phyloP scores from a whole-genome alignment of 2,888 invertebrate genomes.

The Rotaria magnacalcarata region DNA sequence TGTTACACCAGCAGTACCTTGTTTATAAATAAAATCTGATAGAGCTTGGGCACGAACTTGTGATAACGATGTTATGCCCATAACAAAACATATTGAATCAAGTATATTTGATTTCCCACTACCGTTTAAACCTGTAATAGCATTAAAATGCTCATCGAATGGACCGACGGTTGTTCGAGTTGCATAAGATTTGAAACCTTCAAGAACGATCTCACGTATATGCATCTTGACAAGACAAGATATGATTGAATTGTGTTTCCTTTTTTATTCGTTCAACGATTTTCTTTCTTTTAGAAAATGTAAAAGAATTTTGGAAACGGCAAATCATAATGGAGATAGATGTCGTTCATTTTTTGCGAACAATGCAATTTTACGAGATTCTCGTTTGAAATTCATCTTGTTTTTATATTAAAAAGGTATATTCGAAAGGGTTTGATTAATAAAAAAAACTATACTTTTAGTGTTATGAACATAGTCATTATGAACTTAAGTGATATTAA shows the following conservation, averaged over 20 bases:
- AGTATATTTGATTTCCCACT: slow-evolving; percentile 95
- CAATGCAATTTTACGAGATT: too few species aligned
- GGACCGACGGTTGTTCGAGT: slow-evolving; percentile 81
- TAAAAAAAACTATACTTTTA: too few species aligned
- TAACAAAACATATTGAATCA: slow-evolving; percentile 92
- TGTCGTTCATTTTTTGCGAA: background rate
- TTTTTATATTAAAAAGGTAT: too few species aligned
- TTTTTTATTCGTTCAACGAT: background rate
- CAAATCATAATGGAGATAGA: background rate
- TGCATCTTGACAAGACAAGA: slow-evolving; percentile 66
- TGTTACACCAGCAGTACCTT: slow-evolving; percentile 88
- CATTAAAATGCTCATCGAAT: slow-evolving; percentile 90
- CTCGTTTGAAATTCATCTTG: too few species aligned
- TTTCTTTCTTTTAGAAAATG: background rate
- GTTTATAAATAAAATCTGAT: slow-evolving; percentile 93
- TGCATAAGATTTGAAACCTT: slow-evolving; percentile 97
- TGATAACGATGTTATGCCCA: slow-evolving; percentile 84
- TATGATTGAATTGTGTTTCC: background rate
- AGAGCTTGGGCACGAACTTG: slow-evolving; percentile 82
- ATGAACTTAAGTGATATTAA: too few species aligned
- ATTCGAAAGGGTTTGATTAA: too few species aligned
- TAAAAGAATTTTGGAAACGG: background rate
- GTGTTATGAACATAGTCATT: too few species aligned
- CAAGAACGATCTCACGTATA: slow-evolving; percentile 82
- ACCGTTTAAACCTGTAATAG: slow-evolving; percentile 94